Conservation (phyloP, 2,113 vertebrate species). For the Upupa epops region DNA sequence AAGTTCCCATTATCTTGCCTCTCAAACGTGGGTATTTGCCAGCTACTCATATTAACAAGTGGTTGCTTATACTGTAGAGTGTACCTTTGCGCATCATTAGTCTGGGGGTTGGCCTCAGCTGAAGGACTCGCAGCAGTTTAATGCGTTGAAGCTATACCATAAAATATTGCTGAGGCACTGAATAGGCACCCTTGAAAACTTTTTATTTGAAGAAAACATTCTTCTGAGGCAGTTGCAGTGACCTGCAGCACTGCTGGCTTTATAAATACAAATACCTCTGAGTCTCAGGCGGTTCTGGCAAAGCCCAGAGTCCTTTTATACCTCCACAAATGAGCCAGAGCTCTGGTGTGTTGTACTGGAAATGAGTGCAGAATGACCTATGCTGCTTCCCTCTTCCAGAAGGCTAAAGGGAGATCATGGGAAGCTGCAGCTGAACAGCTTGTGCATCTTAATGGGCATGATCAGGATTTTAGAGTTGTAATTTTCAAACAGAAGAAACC, state of each 20-base stretch:
- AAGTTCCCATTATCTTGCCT: background rate
- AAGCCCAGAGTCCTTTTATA: constrained; percentile 3
- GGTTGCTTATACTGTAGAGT: background rate
- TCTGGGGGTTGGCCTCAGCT: background rate
- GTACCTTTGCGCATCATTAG: background rate
- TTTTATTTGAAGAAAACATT: background rate
- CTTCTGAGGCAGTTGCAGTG: background rate
- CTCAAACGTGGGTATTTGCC: background rate
- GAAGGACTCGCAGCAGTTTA: background rate
- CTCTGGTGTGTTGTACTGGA: background rate
- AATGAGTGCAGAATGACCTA: background rate
- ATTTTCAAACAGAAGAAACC: background rate
- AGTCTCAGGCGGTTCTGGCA: constrained; percentile 16
- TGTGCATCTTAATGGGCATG: constrained; percentile 40
- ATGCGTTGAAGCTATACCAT: background rate
- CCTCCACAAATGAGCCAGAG: background rate
- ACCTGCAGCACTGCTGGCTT: background rate
- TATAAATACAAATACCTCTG: background rate
- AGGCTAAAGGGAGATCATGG: background rate
- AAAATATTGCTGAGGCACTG: background rate
- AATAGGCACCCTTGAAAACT: background rate
- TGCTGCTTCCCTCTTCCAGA: background rate
- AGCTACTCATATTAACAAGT: background rate
- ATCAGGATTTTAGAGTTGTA: background rate
- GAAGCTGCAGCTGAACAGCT: constrained; percentile 17